Base-by-base conservation (phyloP, 2,888 invertebrate genomes). In the Pherbina coryleti region DNA sequence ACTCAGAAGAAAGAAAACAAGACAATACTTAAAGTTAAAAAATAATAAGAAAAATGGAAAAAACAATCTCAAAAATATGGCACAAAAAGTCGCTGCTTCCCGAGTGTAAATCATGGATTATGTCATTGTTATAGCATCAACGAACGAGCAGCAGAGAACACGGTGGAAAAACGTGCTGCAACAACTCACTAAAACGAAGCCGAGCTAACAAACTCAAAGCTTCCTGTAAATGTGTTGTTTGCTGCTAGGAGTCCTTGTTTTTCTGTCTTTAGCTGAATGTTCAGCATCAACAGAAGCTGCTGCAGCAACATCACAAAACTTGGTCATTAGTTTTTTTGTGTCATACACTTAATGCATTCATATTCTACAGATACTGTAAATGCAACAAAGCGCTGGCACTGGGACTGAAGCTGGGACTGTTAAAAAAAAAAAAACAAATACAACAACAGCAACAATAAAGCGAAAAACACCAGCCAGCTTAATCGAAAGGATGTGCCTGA, bases 401-500 rank as follows among this genome's bases (percentile, higher is more conserved):
- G 25, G 17, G 2, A n/a, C 57, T 25, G 72, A 19, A n/a, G 60
- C 28, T 69, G 67, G 3, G 22, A 14, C 7, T 44, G 67, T 55
- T 31, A 31, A 31, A 25, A 17, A n/a, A 69, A 7, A 17, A 51
- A 31, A 67, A 49, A 49, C 22, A 25, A 31, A 17, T 14, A 62
- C 62, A 73, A 60, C 49, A 49, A 51, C 1, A 28, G 28, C 49
- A 22, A 14, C 8, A 19, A 11, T n/a, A 28, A 34, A 34, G 44
- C 22, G 9, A 25, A 37, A 11, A 37, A 57, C 25, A 11, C 8
- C 62, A 34, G 51, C 75, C 51, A 64, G 51, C 53, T 76, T 62
- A 60, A 60, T 76, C 60, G 55, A 76, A 76, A 76, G 70, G 70
- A 76, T 76, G 57, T 62, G 60, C 44, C 57, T 31, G 71, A 14